Base-by-base conservation (phyloP, 2,797 vertebrate genomes). In the Avahi laniger region DNA sequence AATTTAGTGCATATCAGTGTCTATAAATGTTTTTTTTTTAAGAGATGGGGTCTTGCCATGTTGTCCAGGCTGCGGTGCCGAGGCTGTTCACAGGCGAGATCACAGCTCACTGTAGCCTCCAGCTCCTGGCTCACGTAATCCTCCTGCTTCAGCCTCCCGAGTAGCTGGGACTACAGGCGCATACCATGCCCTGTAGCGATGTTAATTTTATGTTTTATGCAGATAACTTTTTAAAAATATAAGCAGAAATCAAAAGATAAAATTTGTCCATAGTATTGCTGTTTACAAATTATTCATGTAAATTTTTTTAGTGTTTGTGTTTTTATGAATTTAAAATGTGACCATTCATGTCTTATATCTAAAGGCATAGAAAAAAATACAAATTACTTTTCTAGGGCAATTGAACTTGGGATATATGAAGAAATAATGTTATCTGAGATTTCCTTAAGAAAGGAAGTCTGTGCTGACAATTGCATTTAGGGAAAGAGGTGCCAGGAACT, bases 201-300 rank as follows among this genome's bases (percentile, higher is more conserved):
- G 90, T 93, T 72, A 89, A 65, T 38, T 84, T 88, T 70, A 35
- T 2, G 1, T 80, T 76, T 88, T 87, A 82, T 43, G 41, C 20
- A 82, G 69, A 46, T 72, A 81, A 33, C 1, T 57, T 89, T 84
- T 3, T 87, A 87, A 78, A 93, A 30, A 67, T 43, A 43, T 13
- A 70, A 91, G 50, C n/a, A 95, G 59, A 76, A 86, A 76, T 91
- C 43, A 91, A 81, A 87, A 92, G 61, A 76, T 15, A n/a, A 81
- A 95, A 79, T 80, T 90, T 65, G 52, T 5, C 30, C 24, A 12
- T 43, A 69, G 50, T 69, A 59, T 7, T 96, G 38, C 8, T 84
- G 4, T 82, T 50, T 89, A 5, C 8, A 76, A 18, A 30, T 88
- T 70, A 30, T 72, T 78, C 4, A 43, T 82, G 35, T 54, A 57